Percentiles rank a stretch among this genome's conserved stretches.
These are phyloP conservation scores for Pimephales promelas DNA, from an alignment of 2,113 vertebrate genomes.

Conservation along the genomic window DNA sequence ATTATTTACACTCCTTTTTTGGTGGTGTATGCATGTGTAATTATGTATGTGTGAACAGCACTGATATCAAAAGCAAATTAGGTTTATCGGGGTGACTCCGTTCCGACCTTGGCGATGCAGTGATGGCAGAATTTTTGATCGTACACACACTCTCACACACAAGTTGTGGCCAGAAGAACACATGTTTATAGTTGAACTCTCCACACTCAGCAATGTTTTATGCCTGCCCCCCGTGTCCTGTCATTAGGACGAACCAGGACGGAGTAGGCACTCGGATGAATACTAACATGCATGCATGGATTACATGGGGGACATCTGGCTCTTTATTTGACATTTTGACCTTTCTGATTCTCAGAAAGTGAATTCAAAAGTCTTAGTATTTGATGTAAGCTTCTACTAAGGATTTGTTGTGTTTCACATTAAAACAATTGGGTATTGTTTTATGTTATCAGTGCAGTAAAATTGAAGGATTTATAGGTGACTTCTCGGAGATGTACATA, in stretches of 20 bases:
- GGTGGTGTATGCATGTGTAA: neutral
- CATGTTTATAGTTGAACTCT: conserved; percentile 44
- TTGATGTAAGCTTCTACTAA: neutral
- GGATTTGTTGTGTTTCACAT: neutral
- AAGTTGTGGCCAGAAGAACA: conserved; percentile 22
- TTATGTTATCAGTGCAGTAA: neutral
- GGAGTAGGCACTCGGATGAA: conserved; percentile 21
- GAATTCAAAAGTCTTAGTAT: neutral
- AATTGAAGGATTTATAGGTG: neutral
- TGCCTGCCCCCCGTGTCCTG: conserved; percentile 24
- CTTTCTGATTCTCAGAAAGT: conserved; percentile 29
- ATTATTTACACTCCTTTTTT: conserved; percentile 10
- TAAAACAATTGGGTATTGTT: neutral
- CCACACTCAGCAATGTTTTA: conserved; percentile 29
- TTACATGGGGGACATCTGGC: conserved; percentile 25
- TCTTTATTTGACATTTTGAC: conserved; percentile 1
- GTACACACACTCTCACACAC: conserved; percentile 7
- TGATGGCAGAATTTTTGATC: neutral
- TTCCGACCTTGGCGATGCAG: conserved; percentile 34
- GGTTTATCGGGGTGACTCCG: conserved; percentile 10
- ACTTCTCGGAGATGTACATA: neutral
- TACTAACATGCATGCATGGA: conserved; percentile 29
- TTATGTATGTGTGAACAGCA: neutral
- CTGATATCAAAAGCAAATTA: conserved; percentile 15
- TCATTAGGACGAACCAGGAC: conserved; percentile 24